phyloP scores from a whole-genome alignment of 2,888 invertebrate genomes.

The Idaea biselata region DNA sequence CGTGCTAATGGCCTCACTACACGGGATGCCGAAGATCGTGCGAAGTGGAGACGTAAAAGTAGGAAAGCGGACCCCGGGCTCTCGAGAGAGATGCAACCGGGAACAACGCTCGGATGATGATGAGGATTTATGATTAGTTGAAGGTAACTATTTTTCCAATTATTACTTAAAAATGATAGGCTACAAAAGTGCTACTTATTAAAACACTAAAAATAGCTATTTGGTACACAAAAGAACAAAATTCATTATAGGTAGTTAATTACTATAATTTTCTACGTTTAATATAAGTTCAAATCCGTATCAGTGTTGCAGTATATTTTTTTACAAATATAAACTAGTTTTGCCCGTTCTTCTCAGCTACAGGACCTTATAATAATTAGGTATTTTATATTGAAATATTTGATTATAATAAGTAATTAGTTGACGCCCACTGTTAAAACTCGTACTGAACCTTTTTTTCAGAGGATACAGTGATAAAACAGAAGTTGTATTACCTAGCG shows the following conservation, averaged over 20 bases:
- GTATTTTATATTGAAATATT: background rate
- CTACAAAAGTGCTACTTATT: background rate
- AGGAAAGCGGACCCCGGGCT: too few species aligned
- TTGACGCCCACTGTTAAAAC: too few species aligned
- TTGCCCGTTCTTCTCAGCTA: background rate
- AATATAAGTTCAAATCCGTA: conserved; percentile 66
- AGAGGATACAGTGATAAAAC: too few species aligned
- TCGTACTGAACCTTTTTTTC: too few species aligned
- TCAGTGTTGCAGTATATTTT: conserved; percentile 73
- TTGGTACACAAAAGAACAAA: background rate
- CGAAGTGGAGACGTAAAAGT: too few species aligned
- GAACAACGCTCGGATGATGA: too few species aligned
- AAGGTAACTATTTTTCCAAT: background rate
- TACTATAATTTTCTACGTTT: conserved; percentile 46
- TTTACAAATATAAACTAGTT: conserved; percentile 36
- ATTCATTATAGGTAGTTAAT: conserved; percentile 37
- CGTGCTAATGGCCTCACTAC: too few species aligned
- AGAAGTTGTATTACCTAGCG: too few species aligned
- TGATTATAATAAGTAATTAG: too few species aligned
- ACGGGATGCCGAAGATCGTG: too few species aligned
- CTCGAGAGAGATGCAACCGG: too few species aligned
- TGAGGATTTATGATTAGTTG: background rate
- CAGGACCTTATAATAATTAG: background rate
- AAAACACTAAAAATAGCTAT: background rate
- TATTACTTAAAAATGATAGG: background rate